These are phyloP conservation scores for Drosophila bunnanda DNA, from an alignment of 2,888 invertebrate species.

Conservation along the genomic window DNA sequence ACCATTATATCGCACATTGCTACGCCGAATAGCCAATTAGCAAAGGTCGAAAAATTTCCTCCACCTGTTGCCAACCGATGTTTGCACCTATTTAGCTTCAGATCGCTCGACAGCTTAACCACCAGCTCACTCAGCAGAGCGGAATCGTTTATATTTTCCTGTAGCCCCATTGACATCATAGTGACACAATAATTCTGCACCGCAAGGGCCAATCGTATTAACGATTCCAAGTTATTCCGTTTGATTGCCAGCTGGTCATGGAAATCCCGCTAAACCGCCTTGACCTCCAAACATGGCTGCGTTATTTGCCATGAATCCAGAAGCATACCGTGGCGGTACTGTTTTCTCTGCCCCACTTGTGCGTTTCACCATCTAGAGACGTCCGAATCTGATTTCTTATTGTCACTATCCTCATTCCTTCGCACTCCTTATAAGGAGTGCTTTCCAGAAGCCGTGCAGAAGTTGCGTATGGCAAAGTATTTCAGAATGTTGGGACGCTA, in stretches of 20 bases:
- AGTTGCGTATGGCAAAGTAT: not conserved
- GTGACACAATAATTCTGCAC: constrained; percentile 1
- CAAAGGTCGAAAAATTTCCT: not conserved
- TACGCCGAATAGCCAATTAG: not conserved
- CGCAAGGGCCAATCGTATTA: not conserved
- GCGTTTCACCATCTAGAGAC: too few relatives aligned
- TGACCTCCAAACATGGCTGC: too few relatives aligned
- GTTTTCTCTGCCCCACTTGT: too few relatives aligned
- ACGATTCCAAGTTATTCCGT: constrained; percentile 1
- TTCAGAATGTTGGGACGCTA: not conserved
- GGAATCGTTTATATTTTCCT: not conserved
- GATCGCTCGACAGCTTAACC: not conserved
- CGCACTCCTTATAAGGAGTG: not conserved
- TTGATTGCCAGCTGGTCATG: constrained; percentile 4
- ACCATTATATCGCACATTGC: not conserved
- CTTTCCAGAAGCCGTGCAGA: not conserved
- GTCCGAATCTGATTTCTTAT: not conserved
- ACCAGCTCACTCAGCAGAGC: not conserved
- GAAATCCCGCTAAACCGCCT: too few relatives aligned
- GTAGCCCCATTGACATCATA: not conserved
- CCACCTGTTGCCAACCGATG: not conserved
- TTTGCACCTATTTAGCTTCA: not conserved
- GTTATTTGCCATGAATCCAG: too few relatives aligned
- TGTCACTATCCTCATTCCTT: not conserved
- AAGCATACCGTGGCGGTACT: too few relatives aligned